phyloP scores from a whole-genome alignment of 2,797 vertebrate genomes.

The Hydrocynus forskahlii region DNA sequence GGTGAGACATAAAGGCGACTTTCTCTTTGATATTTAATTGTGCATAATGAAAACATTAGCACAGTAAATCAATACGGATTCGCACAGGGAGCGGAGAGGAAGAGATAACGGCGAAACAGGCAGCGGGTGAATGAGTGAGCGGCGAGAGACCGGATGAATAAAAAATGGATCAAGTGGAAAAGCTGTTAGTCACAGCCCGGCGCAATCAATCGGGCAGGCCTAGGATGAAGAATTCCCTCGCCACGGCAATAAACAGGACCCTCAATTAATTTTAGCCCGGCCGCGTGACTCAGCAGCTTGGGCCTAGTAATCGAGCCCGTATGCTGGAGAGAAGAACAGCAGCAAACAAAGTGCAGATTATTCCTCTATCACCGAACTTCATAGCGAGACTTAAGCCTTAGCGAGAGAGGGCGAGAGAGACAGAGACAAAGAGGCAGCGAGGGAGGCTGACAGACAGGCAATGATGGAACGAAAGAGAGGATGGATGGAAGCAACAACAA shows the following conservation, averaged over 20 bases:
- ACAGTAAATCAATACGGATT: slow-evolving; percentile 44
- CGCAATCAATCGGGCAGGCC: slow-evolving; percentile 35
- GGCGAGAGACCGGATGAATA: slow-evolving; percentile 47
- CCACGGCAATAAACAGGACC: slow-evolving; percentile 50
- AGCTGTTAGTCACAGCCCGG: slow-evolving; percentile 55
- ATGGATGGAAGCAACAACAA: background rate
- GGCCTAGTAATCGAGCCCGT: slow-evolving; percentile 29
- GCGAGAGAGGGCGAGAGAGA: slow-evolving; percentile 17
- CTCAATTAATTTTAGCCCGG: slow-evolving; percentile 54
- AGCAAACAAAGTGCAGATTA: slow-evolving; percentile 23
- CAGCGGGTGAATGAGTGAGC: slow-evolving; percentile 8
- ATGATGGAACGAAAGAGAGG: slow-evolving; percentile 31
- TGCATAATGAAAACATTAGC: slow-evolving; percentile 49
- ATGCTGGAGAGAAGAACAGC: slow-evolving; percentile 34
- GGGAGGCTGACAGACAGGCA: slow-evolving; percentile 14
- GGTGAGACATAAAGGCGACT: slow-evolving; percentile 30
- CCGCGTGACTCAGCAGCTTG: slow-evolving; percentile 27
- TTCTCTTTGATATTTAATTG: slow-evolving; percentile 45
- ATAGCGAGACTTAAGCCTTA: slow-evolving; percentile 7
- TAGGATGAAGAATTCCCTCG: slow-evolving; percentile 44
- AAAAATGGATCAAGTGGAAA: slow-evolving; percentile 54
- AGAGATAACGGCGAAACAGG: slow-evolving; percentile 36
- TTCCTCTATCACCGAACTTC: slow-evolving; percentile 30
- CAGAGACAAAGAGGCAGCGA: slow-evolving; percentile 1
- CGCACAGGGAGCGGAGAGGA: slow-evolving; percentile 12